Percentiles rank a stretch among this genome's conserved stretches.
Evolutionary conservation across 2,113 vertebrate species (phyloP).

Genomic region (Corythornis madagascariensis): DNA sequence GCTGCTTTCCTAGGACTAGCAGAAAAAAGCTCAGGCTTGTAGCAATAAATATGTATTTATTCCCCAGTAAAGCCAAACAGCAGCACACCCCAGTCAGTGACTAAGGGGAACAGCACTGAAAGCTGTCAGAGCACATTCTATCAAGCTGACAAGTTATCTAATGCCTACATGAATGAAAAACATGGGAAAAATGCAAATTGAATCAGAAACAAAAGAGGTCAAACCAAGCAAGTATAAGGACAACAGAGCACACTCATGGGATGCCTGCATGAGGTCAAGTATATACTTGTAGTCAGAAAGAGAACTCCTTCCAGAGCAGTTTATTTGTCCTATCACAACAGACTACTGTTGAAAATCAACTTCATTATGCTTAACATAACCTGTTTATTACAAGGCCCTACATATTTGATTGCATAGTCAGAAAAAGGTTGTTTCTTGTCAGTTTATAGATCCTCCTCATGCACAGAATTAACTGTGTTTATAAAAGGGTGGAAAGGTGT

Average conservation of each 20-base stretch:
- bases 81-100: neutral
- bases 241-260: neutral
- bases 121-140: neutral
- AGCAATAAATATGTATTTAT: neutral
- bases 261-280: neutral
- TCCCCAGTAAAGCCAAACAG: neutral
- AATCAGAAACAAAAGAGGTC: neutral
- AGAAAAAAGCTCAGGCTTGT: neutral
- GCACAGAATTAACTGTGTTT: neutral
- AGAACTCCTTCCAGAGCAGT: neutral
- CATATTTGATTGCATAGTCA: neutral
- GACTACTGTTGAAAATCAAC: neutral
- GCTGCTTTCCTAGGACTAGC: neutral
- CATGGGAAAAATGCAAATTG: neutral
- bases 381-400: neutral
- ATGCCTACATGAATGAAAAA: neutral
- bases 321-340: neutral
- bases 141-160: neutral
- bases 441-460: neutral
- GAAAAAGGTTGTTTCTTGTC: neutral
- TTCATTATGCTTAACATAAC: neutral
- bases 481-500: neutral
- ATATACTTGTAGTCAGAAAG: neutral
- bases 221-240: neutral
- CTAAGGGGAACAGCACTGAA: neutral